These are phyloP conservation scores for Drosophila pandora DNA, from an alignment of 1,140 invertebrate species.

Conservation along the genomic window DNA sequence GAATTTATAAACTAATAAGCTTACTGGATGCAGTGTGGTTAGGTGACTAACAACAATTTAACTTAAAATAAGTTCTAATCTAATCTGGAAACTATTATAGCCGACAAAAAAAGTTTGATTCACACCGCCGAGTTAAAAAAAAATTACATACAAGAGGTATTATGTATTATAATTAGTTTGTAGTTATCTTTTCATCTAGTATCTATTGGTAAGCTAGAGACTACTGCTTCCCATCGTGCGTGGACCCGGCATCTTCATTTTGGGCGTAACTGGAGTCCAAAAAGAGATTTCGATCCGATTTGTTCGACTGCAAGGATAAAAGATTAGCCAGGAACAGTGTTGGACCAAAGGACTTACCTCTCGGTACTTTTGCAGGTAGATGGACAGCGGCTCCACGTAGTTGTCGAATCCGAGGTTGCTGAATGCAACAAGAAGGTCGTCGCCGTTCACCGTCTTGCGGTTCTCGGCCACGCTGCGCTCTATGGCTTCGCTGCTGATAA, in stretches of 20 bases:
- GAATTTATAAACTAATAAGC: too few species aligned
- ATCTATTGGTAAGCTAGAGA: not conserved
- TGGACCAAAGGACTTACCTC: constrained; percentile 85
- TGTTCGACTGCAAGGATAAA: constrained; percentile 65
- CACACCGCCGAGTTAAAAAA: constrained; percentile 4
- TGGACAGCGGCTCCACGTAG: constrained; percentile 98
- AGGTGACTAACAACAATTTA: too few species aligned
- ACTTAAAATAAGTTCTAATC: too few species aligned
- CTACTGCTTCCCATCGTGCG: constrained; percentile 58
- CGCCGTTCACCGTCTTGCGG: constrained; percentile 99
- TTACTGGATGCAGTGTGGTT: too few species aligned
- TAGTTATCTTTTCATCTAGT: not conserved
- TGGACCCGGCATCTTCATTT: constrained; percentile 43
- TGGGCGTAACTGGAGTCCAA: constrained; percentile 58
- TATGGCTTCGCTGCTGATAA: constrained; percentile 99
- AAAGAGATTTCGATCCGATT: constrained; percentile 81
- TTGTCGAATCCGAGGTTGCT: constrained; percentile 98
- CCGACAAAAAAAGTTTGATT: too few species aligned
- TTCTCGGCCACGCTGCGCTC: constrained; percentile 99
- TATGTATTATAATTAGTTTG: not conserved
- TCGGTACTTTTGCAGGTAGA: constrained; percentile 98
- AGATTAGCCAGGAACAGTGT: not conserved
- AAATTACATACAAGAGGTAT: not conserved
- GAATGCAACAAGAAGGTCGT: constrained; percentile 99
- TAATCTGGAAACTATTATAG: too few species aligned